Percentiles rank a stretch among this genome's conserved stretches.
phyloP scores from a whole-genome alignment of 2,113 vertebrate genomes.

The Prionailurus viverrinus region DNA sequence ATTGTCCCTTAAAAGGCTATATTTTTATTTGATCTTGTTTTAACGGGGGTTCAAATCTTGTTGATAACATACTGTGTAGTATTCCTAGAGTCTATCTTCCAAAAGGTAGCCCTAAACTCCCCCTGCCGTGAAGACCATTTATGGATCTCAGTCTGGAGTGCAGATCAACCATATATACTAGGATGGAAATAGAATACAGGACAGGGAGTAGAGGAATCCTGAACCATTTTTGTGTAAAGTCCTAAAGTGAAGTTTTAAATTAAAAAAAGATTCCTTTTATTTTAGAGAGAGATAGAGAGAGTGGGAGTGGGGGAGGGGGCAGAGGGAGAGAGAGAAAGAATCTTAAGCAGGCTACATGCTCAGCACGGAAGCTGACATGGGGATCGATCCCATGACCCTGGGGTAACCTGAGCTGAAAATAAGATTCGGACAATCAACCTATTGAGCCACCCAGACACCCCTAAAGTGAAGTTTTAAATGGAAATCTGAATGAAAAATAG shows the following conservation, averaged over 20 bases:
- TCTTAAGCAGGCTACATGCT: too few species aligned
- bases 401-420: too few species aligned
- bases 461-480: constrained; percentile 32
- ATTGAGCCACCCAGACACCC: too few species aligned
- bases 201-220: background rate
- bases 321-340: too few species aligned
- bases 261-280: too few species aligned
- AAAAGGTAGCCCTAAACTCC: background rate
- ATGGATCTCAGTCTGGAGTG: background rate
- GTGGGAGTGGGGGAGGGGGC: too few species aligned
- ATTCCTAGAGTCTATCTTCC: background rate
- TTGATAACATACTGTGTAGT: background rate
- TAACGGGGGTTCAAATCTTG: background rate
- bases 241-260: background rate
- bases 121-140: background rate
- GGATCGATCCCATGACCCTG: too few species aligned
- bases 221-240: background rate
- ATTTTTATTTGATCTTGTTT: background rate
- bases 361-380: too few species aligned
- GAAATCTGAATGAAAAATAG: constrained; percentile 53
- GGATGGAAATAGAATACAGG: background rate
- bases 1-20: background rate
- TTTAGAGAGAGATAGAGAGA: too few species aligned
- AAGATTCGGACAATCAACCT: too few species aligned
- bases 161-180: rapidly evolving